phyloP scores from a whole-genome alignment of 2,888 invertebrate species.

The Lasioglossum figueresi region DNA sequence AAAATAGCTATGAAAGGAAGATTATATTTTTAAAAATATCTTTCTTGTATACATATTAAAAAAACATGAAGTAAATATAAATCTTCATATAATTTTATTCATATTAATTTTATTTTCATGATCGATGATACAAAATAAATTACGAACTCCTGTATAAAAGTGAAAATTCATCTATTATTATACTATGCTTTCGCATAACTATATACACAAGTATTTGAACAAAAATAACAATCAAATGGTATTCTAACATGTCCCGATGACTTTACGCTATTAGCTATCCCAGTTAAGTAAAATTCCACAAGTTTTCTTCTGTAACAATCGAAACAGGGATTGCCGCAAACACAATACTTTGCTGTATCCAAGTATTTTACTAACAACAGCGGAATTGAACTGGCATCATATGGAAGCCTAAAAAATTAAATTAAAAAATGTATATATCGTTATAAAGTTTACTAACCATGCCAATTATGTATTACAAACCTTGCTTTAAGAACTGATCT shows the following conservation, averaged over 20 bases:
- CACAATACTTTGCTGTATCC: conserved; percentile 87
- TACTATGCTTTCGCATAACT: conserved; percentile 30
- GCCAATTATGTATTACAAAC: conserved; percentile 59
- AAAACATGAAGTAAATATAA: not conserved
- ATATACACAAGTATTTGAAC: conserved; percentile 85
- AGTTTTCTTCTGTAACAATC: conserved; percentile 65
- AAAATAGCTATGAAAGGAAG: not conserved
- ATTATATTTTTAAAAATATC: not conserved
- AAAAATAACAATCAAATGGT: conserved; percentile 87
- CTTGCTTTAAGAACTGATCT: conserved; percentile 85
- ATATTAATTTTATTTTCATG: conserved; percentile 9
- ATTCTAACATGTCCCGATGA: conserved; percentile 81
- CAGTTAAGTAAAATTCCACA: conserved; percentile 62
- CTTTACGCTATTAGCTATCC: conserved; percentile 69
- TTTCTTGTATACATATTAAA: not conserved
- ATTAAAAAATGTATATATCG: conserved; percentile 34
- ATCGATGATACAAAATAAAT: conserved; percentile 13
- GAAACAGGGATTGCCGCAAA: conserved; percentile 86
- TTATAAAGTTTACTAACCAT: not conserved
- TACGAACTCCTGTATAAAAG: not conserved
- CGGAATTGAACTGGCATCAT: conserved; percentile 87
- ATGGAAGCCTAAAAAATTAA: conserved; percentile 83
- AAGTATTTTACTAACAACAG: conserved; percentile 86
- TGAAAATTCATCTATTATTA: conserved; percentile 4
- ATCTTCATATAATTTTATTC: not conserved